Evolutionary conservation across 2,113 vertebrate species (phyloP).

Genomic region (Lampris megalopsis): DNA sequence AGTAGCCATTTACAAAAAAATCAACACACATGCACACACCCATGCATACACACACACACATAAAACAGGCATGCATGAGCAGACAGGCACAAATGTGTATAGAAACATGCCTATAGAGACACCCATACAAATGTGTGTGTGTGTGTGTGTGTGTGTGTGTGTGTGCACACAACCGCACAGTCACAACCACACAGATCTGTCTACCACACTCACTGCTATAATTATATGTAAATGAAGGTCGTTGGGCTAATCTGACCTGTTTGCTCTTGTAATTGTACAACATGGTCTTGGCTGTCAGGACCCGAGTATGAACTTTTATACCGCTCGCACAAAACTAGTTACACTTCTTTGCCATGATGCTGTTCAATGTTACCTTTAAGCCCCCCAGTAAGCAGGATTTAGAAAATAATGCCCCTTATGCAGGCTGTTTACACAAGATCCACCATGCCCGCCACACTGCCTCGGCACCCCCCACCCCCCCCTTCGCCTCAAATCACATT

Average conservation of each 20-base stretch:
- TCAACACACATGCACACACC: not conserved
- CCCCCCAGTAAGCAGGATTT: constrained; percentile 81
- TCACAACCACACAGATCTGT: constrained; percentile 29
- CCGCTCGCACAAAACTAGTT: constrained; percentile 73
- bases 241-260: constrained; percentile 58
- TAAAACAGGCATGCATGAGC: not conserved
- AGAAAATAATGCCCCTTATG: constrained; percentile 95
- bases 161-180: constrained; percentile 12
- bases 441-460: constrained; percentile 70
- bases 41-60: not conserved
- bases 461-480: constrained; percentile 58
- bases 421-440: constrained; percentile 87
- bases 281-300: constrained; percentile 57
- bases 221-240: constrained; percentile 62
- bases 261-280: constrained; percentile 66
- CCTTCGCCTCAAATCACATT: constrained; percentile 92
- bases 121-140: not conserved
- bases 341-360: constrained; percentile 71
- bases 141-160: too few species aligned
- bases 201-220: constrained; percentile 47
- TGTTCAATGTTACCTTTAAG: constrained; percentile 83
- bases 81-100: constrained; percentile 38
- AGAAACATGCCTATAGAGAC: not conserved
- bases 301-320: constrained; percentile 77
- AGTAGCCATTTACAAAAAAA: constrained; percentile 22